A percentile compares a stretch with the other conserved stretches of the same genome.
Conservation (phyloP, 2,797 vertebrate genomes). For the Choloepus didactylus region DNA sequence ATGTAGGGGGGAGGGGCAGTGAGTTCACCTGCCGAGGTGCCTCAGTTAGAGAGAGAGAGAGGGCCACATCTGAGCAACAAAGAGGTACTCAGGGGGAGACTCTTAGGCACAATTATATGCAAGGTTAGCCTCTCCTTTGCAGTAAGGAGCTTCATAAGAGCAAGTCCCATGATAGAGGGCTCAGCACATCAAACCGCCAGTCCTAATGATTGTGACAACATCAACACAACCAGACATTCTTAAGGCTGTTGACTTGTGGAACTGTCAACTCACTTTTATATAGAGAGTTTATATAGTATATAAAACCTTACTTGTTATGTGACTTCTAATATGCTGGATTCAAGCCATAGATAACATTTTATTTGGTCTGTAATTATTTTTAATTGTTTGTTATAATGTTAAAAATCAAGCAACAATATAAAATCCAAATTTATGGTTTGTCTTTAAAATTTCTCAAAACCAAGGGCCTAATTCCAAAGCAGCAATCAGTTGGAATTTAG, state of each 20-base stretch:
- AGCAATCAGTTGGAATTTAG: background rate
- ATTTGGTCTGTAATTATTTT: background rate
- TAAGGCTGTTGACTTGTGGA: background rate
- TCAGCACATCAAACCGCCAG: too few species aligned
- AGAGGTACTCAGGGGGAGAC: too few species aligned
- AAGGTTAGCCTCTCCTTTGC: too few species aligned
- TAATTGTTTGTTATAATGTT: background rate
- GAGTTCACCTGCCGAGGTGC: too few species aligned
- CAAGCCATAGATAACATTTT: background rate
- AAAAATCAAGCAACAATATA: background rate
- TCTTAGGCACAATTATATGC: too few species aligned
- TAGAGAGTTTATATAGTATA: background rate
- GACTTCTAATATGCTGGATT: background rate
- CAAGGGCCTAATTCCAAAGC: background rate
- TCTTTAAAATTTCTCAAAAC: slow-evolving; percentile 9
- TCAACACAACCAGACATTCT: background rate
- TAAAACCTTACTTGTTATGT: background rate
- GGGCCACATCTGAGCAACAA: too few species aligned
- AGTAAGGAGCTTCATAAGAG: too few species aligned
- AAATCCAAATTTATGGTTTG: background rate
- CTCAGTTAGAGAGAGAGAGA: too few species aligned
- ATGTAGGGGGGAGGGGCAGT: too few species aligned
- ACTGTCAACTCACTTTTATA: background rate
- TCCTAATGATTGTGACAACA: too few species aligned
- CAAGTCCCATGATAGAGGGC: too few species aligned